These are phyloP conservation scores for Exephanes ischioxanthus DNA, from an alignment of 2,888 invertebrate species.

Conservation along the genomic window DNA sequence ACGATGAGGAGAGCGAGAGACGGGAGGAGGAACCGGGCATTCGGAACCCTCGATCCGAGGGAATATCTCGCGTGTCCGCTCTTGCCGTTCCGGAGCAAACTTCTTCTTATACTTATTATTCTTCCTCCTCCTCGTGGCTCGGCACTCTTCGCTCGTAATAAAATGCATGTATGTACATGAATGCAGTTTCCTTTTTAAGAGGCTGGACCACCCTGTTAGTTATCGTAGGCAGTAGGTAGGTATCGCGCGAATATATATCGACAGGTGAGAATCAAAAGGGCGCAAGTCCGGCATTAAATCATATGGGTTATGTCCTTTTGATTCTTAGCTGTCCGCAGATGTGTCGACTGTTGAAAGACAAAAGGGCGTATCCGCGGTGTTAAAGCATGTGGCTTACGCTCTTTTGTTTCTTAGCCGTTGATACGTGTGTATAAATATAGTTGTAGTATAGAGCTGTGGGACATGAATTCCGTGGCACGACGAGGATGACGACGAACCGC, in stretches of 20 bases:
- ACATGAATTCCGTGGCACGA: slow-evolving; percentile 26
- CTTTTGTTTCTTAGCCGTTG: too few species aligned
- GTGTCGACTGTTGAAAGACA: neutral
- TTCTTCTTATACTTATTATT: slow-evolving; percentile 14
- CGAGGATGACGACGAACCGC: neutral
- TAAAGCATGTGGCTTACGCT: neutral
- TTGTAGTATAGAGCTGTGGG: neutral
- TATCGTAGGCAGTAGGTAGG: slow-evolving; percentile 57
- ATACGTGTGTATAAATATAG: too few species aligned
- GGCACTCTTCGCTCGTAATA: slow-evolving; percentile 73
- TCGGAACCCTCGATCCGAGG: slow-evolving; percentile 37
- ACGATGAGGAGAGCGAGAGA: slow-evolving; percentile 17
- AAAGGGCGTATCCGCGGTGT: neutral
- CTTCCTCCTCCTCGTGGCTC: slow-evolving; percentile 28
- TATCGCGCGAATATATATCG: neutral
- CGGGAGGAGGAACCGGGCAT: slow-evolving; percentile 8
- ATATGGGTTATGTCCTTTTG: neutral
- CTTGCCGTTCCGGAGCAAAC: slow-evolving; percentile 55
- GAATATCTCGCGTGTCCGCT: slow-evolving; percentile 58
- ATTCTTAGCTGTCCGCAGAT: neutral
- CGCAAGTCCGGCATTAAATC: neutral
- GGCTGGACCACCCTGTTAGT: slow-evolving; percentile 73
- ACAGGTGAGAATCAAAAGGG: neutral
- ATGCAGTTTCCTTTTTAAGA: slow-evolving; percentile 77
- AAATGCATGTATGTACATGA: slow-evolving; percentile 75